phyloP scores from a whole-genome alignment of 37 sponge, comb jelly and placozoan genomes.

The Eunapius fragilis region DNA sequence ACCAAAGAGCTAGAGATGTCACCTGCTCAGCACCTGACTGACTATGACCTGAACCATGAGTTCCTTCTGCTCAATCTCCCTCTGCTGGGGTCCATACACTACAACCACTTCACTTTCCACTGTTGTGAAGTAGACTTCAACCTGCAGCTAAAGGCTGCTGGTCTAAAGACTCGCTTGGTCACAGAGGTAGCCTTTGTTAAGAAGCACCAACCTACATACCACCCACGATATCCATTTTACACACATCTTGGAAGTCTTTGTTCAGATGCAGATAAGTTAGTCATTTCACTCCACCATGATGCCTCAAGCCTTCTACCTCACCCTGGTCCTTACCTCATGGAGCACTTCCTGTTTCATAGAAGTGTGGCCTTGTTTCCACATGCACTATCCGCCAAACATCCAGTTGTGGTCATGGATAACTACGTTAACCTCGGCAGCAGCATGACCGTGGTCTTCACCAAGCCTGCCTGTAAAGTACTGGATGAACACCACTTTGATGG shows the following conservation, averaged over 20 bases:
- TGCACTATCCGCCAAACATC: slow-evolving; percentile 48
- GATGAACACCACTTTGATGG: not conserved
- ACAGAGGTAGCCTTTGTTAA: slow-evolving; percentile 54
- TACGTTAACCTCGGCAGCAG: slow-evolving; percentile 79
- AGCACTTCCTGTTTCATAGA: slow-evolving; percentile 64
- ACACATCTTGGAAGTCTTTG: slow-evolving; percentile 4
- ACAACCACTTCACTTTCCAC: slow-evolving; percentile 59
- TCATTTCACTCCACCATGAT: slow-evolving; percentile 74
- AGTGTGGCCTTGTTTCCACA: slow-evolving; percentile 63
- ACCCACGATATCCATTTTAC: slow-evolving; percentile 38
- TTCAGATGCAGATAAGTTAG: slow-evolving; percentile 50
- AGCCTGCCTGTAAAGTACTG: slow-evolving; percentile 8
- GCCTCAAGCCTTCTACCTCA: slow-evolving; percentile 52
- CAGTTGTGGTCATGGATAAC: slow-evolving; percentile 75
- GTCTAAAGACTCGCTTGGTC: slow-evolving; percentile 23
- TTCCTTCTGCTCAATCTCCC: slow-evolving; percentile 70
- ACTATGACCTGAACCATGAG: slow-evolving; percentile 59
- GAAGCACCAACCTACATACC: slow-evolving; percentile 62
- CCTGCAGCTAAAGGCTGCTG: slow-evolving; percentile 38
- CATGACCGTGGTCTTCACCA: slow-evolving; percentile 47
- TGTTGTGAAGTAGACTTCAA: slow-evolving; percentile 70
- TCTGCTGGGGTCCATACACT: slow-evolving; percentile 18
- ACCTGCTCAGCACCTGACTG: not conserved
- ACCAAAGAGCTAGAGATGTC: slow-evolving; percentile 24
- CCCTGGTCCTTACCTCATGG: slow-evolving; percentile 84